These are phyloP conservation scores for Okamejei kenojei DNA, from an alignment of 2,797 vertebrate genomes.

Conservation along the genomic window DNA sequence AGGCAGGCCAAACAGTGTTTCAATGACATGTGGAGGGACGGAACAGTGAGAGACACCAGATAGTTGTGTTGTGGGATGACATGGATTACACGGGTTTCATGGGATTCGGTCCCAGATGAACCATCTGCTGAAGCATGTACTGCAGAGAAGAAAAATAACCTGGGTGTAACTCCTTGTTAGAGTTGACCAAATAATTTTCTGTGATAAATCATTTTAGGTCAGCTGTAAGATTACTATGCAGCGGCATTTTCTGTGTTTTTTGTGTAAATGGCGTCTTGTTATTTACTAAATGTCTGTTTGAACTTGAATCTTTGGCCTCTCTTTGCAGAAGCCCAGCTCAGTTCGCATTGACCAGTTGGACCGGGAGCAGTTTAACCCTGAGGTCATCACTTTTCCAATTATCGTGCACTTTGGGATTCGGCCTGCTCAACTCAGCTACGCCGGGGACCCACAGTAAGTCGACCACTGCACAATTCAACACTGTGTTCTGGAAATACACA, in stretches of 20 bases:
- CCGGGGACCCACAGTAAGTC: slow-evolving; percentile 97
- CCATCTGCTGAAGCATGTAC: not conserved
- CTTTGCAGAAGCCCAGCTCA: slow-evolving; percentile 86
- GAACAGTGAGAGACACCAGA: no score
- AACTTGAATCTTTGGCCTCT: slow-evolving; percentile 10
- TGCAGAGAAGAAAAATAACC: not conserved
- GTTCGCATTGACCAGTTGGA: slow-evolving; percentile 97
- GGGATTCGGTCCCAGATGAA: no score
- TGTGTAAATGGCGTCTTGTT: not conserved
- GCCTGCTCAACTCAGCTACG: slow-evolving; percentile 96
- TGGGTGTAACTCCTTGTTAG: no score
- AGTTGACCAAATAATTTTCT: not conserved
- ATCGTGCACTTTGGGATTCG: slow-evolving; percentile 97
- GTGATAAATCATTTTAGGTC: not conserved
- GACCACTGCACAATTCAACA: not conserved
- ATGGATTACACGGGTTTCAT: no score
- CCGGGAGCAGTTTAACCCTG: slow-evolving; percentile 93
- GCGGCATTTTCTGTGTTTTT: not conserved
- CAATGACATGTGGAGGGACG: no score
- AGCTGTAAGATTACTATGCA: not conserved
- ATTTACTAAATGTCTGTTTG: not conserved
- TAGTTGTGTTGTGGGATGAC: no score
- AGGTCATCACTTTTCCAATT: slow-evolving; percentile 97
- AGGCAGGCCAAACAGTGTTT: no score
- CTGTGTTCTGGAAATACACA: not conserved